Evolutionary conservation across 1,140 invertebrate genomes (phyloP).

Genomic region (Sitophilus oryzae): DNA sequence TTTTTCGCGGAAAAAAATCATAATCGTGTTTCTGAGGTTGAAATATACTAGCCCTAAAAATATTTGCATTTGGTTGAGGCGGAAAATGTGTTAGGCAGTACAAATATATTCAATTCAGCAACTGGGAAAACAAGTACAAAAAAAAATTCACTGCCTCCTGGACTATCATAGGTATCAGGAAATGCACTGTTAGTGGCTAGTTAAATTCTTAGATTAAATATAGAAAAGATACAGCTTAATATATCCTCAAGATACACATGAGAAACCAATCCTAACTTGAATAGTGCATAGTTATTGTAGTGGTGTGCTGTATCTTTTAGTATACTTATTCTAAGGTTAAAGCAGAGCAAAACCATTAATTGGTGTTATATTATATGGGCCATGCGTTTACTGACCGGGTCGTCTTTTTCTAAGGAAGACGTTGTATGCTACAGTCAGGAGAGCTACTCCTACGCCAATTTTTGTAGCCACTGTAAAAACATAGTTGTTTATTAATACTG

Average conservation of each 20-base stretch:
- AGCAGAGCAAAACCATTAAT: slow-evolving; percentile 26
- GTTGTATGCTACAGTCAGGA: slow-evolving; percentile 70
- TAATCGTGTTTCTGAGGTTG: no score
- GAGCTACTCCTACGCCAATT: slow-evolving; percentile 66
- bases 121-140: slow-evolving; percentile 1
- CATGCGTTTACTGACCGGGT: slow-evolving; percentile 37
- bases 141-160: neutral
- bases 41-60: no score
- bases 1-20: slow-evolving; percentile 5
- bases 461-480: slow-evolving; percentile 68
- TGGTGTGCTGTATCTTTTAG: no score
- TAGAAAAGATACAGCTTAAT: no score
- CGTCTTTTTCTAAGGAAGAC: slow-evolving; percentile 53
- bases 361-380: slow-evolving; percentile 15
- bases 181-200: slow-evolving; percentile 38
- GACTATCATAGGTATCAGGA: slow-evolving; percentile 36
- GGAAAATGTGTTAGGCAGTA: neutral
- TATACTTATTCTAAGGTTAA: no score
- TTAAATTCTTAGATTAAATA: slow-evolving; percentile 16
- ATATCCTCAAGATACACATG: no score
- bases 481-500: slow-evolving; percentile 20
- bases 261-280: no score
- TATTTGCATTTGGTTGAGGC: no score
- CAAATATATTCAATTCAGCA: neutral
- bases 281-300: no score